A percentile compares a stretch with the other conserved stretches of the same genome.
Conservation (phyloP, 2,797 vertebrate genomes). For the Pipistrellus nathusii region DNA sequence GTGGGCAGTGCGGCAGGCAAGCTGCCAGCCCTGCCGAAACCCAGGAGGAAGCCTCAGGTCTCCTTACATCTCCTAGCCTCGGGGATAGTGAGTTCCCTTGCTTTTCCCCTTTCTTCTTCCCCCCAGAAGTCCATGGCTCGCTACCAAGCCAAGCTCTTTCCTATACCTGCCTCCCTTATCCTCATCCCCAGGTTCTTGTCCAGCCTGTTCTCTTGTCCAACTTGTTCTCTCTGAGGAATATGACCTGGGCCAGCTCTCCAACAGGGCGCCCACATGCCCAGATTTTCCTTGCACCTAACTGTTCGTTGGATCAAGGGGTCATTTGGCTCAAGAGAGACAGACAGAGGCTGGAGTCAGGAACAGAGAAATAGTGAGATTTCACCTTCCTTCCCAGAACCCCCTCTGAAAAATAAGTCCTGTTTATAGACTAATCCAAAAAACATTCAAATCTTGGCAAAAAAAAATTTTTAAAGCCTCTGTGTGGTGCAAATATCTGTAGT, state of each 20-base stretch:
- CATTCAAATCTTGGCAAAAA: conserved; percentile 46
- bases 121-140: neutral
- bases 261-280: neutral
- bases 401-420: conserved; percentile 13
- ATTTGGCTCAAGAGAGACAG: neutral
- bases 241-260: neutral
- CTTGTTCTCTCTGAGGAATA: neutral
- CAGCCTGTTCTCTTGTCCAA: neutral
- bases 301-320: neutral
- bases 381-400: conserved; percentile 23
- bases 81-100: neutral
- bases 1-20: neutral
- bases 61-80: neutral
- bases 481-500: conserved; percentile 20
- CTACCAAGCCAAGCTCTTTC: conserved; percentile 48
- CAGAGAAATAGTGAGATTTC: neutral
- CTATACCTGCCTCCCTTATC: neutral
- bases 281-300: neutral
- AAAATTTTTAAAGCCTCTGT: neutral
- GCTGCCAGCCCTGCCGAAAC: neutral
- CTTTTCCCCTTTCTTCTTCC: neutral
- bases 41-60: neutral
- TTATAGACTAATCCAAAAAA: conserved; percentile 34
- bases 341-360: conserved; percentile 26
- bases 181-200: neutral